Conservation (phyloP, 2,113 vertebrate species). For the Litocranius walleri region DNA sequence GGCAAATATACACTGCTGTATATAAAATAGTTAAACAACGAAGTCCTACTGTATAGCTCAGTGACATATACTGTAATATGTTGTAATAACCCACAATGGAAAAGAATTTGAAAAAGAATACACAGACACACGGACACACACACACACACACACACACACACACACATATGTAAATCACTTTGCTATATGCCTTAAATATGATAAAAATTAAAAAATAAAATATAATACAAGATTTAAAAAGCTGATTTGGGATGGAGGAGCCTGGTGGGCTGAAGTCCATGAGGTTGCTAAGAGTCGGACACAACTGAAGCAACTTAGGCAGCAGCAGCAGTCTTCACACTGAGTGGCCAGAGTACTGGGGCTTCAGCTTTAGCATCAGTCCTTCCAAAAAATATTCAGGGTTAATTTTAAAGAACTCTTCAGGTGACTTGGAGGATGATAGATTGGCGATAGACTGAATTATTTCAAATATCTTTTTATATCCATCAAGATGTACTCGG, state of each 20-base stretch:
- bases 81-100: neutral
- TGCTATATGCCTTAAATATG: neutral
- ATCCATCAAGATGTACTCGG: neutral
- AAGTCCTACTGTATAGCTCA: neutral
- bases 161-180: neutral
- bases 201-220: neutral
- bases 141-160: neutral
- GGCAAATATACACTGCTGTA: neutral
- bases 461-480: neutral
- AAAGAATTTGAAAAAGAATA: neutral
- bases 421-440: neutral
- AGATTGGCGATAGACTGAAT: neutral
- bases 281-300: no score
- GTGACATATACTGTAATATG: neutral
- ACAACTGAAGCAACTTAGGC: no score
- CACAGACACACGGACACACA: rapidly evolving
- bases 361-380: neutral
- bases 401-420: neutral
- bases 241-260: neutral
- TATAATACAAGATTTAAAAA: neutral
- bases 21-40: neutral
- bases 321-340: neutral
- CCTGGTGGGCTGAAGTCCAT: no score
- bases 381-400: neutral
- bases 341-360: neutral